These are phyloP conservation scores for Elysia chlorotica DNA, from an alignment of 1,140 invertebrate species.

Conservation along the genomic window DNA sequence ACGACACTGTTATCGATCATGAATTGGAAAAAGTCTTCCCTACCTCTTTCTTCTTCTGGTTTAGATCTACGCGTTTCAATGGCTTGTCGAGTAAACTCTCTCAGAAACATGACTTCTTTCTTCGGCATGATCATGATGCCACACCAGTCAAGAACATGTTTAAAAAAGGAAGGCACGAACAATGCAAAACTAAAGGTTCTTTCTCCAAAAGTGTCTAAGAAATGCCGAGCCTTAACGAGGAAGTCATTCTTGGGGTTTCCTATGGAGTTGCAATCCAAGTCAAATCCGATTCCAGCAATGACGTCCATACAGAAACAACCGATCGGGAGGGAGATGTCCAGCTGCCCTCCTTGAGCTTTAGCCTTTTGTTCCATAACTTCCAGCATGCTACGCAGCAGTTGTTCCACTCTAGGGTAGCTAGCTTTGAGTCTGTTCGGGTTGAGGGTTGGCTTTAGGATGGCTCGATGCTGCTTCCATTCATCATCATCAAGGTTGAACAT, in stretches of 20 bases:
- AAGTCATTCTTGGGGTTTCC: background rate
- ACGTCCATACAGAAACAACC: slow-evolving; percentile 9
- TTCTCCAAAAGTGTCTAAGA: background rate
- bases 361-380: background rate
- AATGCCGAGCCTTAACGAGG: background rate
- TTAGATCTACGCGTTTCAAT: background rate
- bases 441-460: background rate
- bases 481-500: background rate
- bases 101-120: background rate
- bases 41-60: background rate
- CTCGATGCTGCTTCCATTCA: background rate
- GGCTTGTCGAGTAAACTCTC: background rate
- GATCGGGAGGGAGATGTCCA: background rate
- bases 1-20: background rate
- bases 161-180: background rate
- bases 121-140: background rate
- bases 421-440: background rate
- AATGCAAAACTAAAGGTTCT: background rate
- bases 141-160: background rate
- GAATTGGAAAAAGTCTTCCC: background rate
- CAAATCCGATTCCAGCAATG: background rate
- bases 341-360: background rate
- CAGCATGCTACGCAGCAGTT: background rate
- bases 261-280: background rate
- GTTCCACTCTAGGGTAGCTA: background rate